phyloP scores from a whole-genome alignment of 2,113 vertebrate genomes.

The Asarcornis scutulata region DNA sequence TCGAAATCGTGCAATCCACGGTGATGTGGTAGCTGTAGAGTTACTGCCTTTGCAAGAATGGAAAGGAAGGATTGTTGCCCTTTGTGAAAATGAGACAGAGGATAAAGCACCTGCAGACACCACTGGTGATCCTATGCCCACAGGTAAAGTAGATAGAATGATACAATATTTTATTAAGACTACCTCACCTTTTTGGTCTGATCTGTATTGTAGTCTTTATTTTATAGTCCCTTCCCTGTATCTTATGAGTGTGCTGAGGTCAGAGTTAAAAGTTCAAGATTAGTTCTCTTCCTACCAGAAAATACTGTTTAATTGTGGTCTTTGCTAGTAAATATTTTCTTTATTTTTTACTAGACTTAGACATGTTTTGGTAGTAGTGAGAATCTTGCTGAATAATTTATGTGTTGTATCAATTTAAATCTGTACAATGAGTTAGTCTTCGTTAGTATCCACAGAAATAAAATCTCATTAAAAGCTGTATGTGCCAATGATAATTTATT shows the following conservation, averaged over 20 bases:
- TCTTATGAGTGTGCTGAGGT: background rate
- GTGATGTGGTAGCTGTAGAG: constrained; percentile 89
- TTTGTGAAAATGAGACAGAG: constrained; percentile 84
- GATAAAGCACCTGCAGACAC: constrained; percentile 80
- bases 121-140: constrained; percentile 85
- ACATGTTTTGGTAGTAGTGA: background rate
- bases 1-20: constrained; percentile 90
- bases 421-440: background rate
- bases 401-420: background rate
- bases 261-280: background rate
- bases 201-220: background rate
- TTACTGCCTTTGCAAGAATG: constrained; percentile 86
- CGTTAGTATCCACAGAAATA: background rate
- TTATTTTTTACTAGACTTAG: background rate
- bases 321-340: background rate
- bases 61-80: constrained; percentile 84
- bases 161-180: background rate
- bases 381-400: background rate
- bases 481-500: background rate
- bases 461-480: constrained; percentile 7
- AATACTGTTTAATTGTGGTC: background rate
- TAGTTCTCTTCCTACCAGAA: background rate
- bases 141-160: constrained; percentile 76
- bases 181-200: background rate
- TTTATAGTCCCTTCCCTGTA: background rate